phyloP scores from a whole-genome alignment of 2,797 vertebrate genomes.

The Mus caroli region DNA sequence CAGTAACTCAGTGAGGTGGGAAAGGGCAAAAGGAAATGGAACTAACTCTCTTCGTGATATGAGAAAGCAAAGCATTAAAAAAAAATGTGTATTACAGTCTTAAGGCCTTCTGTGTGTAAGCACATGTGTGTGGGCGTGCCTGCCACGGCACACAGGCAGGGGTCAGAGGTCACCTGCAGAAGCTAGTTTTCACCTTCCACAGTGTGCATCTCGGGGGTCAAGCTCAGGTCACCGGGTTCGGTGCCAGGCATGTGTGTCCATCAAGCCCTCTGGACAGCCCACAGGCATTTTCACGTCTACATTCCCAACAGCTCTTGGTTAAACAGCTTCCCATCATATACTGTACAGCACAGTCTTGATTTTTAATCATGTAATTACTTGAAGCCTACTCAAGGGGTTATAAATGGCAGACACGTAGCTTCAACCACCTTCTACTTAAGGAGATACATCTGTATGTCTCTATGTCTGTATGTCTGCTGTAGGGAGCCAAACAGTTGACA shows the following conservation, averaged over 20 bases:
- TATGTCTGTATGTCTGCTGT: neutral
- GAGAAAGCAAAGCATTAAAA: neutral
- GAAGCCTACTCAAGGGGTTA: neutral
- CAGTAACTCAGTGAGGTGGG: neutral
- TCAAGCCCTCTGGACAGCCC: neutral
- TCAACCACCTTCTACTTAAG: neutral
- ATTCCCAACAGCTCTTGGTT: constrained; percentile 24
- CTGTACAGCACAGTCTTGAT: neutral
- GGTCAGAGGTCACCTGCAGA: neutral
- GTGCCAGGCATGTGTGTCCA: neutral
- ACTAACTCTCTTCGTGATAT: neutral
- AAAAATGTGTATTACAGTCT: neutral
- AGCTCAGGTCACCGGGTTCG: neutral
- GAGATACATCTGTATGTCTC: neutral
- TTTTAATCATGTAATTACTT: neutral
- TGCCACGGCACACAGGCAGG: neutral
- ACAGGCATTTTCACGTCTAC: neutral
- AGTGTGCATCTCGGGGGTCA: neutral
- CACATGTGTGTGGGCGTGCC: too few relatives aligned
- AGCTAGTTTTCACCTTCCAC: neutral
- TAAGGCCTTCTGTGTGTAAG: neutral
- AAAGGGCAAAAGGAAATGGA: neutral
- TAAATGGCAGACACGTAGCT: constrained; percentile 4
- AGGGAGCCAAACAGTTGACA: neutral
- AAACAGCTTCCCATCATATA: neutral